phyloP scores from a whole-genome alignment of 2,113 vertebrate species.

The Notarius quadriscutis region DNA sequence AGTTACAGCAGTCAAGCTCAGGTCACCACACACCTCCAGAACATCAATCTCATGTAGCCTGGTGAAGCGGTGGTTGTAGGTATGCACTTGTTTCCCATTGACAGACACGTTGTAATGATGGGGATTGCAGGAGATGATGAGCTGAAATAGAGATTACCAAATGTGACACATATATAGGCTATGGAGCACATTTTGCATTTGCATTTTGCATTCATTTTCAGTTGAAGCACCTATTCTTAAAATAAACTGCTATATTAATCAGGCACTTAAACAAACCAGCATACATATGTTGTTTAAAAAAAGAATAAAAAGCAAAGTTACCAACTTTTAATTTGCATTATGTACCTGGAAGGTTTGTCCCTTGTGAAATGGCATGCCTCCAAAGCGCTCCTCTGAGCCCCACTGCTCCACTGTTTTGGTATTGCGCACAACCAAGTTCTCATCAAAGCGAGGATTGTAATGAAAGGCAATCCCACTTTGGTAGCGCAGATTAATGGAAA shows the following conservation, averaged over 20 bases:
- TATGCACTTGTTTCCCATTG: constrained; percentile 66
- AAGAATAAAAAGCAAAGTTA: background rate
- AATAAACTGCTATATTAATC: background rate
- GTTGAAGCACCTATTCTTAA: background rate
- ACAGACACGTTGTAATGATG: constrained; percentile 63
- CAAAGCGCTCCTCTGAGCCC: constrained; percentile 59
- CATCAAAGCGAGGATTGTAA: constrained; percentile 64
- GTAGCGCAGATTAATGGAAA: too few species aligned
- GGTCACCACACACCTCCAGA: constrained; percentile 68
- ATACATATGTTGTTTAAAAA: background rate
- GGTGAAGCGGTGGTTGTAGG: constrained; percentile 62
- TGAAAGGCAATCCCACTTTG: constrained; percentile 62
- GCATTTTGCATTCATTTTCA: background rate
- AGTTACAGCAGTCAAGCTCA: constrained; percentile 60
- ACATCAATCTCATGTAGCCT: constrained; percentile 47
- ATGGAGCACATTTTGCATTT: background rate
- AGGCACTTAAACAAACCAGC: background rate
- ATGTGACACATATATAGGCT: background rate
- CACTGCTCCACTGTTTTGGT: constrained; percentile 45
- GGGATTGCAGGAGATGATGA: constrained; percentile 68
- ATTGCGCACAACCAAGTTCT: constrained; percentile 61
- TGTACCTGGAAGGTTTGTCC: constrained; percentile 63
- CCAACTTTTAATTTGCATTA: background rate
- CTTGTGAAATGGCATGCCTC: constrained; percentile 54
- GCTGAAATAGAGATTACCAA: constrained; percentile 56